These are phyloP conservation scores for Malurus splendens DNA, from an alignment of 2,797 vertebrate genomes.

Conservation along the genomic window DNA sequence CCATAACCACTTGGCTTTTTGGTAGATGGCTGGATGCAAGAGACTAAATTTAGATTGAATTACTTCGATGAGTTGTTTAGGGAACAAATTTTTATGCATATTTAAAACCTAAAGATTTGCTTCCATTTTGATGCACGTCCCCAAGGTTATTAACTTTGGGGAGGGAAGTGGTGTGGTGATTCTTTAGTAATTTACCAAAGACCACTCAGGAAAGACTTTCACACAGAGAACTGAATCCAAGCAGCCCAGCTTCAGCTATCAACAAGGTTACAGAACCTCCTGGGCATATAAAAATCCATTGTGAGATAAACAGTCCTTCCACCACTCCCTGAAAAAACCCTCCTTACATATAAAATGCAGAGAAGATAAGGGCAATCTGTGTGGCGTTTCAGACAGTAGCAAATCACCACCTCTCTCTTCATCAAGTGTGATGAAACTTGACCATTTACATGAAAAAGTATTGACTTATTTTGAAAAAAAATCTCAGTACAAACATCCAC, in stretches of 20 bases:
- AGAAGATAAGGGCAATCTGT: not conserved
- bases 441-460: not conserved
- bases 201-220: not conserved
- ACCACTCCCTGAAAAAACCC: not conserved
- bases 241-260: not conserved
- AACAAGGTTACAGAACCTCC: not conserved
- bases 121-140: not conserved
- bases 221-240: not conserved
- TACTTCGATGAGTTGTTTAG: not conserved
- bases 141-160: not conserved
- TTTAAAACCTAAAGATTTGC: not conserved
- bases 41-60: not conserved
- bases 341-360: not conserved
- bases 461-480: not conserved
- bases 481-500: not conserved
- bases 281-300: not conserved
- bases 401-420: not conserved
- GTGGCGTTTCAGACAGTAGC: not conserved
- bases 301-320: not conserved
- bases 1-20: not conserved
- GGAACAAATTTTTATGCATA: not conserved
- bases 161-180: rapidly evolving
- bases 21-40: not conserved
- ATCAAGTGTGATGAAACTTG: not conserved
- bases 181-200: not conserved